These are phyloP conservation scores for Noctilio leporinus DNA, from an alignment of 2,113 vertebrate genomes.

Conservation along the genomic window DNA sequence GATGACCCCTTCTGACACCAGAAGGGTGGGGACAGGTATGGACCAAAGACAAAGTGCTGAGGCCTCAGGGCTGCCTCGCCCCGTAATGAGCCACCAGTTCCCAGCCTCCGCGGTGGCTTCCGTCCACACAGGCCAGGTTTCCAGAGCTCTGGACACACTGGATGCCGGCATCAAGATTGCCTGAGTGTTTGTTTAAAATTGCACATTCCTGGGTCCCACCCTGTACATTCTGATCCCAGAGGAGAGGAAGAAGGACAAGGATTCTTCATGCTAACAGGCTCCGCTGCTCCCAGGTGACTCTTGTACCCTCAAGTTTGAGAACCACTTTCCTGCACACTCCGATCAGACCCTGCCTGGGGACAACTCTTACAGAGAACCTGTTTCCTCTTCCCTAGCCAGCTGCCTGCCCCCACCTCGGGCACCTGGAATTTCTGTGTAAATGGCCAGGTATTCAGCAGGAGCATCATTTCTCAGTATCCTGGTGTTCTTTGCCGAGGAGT, in stretches of 20 bases:
- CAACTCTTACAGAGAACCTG: not conserved
- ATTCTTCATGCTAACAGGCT: not conserved
- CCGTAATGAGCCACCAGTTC: not conserved
- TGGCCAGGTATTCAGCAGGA: not conserved
- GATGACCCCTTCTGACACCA: not conserved
- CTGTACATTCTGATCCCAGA: not conserved
- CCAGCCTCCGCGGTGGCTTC: not conserved
- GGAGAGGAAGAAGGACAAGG: not conserved
- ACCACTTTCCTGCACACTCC: fast-evolving
- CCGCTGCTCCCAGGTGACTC: not conserved
- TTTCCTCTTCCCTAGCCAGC: not conserved
- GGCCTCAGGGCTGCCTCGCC: not conserved
- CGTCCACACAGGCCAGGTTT: not conserved
- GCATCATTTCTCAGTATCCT: not conserved
- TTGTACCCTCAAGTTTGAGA: not conserved
- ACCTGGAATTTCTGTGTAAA: not conserved
- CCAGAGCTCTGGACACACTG: not conserved
- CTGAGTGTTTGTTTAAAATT: not conserved
- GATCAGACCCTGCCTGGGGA: not conserved
- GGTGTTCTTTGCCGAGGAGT: not conserved
- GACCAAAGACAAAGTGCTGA: not conserved
- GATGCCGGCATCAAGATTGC: not conserved
- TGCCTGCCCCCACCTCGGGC: too few species aligned
- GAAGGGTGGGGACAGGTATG: fast-evolving
- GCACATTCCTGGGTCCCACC: not conserved